A percentile compares a stretch with the other conserved stretches of the same genome.
Conservation (phyloP, 2,113 vertebrate species). For the cattle (Bos taurus) region ARS-UCD2.0 NC_037334.1:75467501-75468000, state of each 20-base stretch:
- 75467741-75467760: constrained; percentile 10
- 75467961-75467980: neutral
- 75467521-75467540: constrained; percentile 80
- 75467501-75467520: constrained; percentile 85
- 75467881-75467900: neutral
- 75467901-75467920: neutral
- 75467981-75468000: neutral
- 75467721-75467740: neutral
- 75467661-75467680: constrained; percentile 51
- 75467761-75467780: constrained; percentile 20
- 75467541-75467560: constrained; percentile 80
- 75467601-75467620: constrained; percentile 72
- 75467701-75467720: neutral
- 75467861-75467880: constrained; percentile 16
- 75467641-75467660: constrained; percentile 55
- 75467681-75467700: constrained; percentile 35
- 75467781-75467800: constrained; percentile 15
- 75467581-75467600: constrained; percentile 81
- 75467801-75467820: constrained; percentile 28
- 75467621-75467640: constrained; percentile 70
- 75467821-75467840: neutral
- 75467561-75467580: constrained; percentile 75
- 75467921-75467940: neutral
- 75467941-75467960: neutral
- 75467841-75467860: neutral